Conservation (phyloP, 2,888 invertebrate species). For the Agrotis ipsilon region DNA sequence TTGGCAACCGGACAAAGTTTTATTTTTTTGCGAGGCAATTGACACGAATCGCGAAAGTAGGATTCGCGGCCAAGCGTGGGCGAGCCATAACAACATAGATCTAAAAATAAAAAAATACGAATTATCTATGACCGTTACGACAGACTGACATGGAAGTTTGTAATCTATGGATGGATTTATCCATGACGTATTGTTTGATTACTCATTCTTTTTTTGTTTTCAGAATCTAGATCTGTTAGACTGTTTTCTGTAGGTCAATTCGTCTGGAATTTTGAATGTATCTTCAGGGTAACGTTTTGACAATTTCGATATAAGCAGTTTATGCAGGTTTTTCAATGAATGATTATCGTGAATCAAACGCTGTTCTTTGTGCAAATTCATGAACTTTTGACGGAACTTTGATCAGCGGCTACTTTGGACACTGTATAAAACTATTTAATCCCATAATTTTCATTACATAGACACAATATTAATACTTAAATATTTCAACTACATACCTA, state of each 20-base stretch:
- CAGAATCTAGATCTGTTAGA: background rate
- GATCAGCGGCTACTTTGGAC: too few species aligned
- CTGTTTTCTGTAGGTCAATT: conserved; percentile 24
- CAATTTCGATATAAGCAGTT: background rate
- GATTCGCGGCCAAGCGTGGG: conserved; percentile 82
- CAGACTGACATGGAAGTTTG: conserved; percentile 44
- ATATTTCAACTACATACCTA: too few species aligned
- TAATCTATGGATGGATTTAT: conserved; percentile 18
- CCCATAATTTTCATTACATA: too few species aligned
- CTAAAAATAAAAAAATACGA: conserved; percentile 61
- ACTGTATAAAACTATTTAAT: too few species aligned
- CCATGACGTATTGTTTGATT: conserved; percentile 11
- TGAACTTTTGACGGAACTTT: too few species aligned
- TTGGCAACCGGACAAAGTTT: conserved; percentile 82
- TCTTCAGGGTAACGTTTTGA: conserved; percentile 21
- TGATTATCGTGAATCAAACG: background rate
- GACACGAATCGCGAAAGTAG: conserved; percentile 84
- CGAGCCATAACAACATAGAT: conserved; percentile 75
- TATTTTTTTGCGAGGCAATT: conserved; percentile 82
- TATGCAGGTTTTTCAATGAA: background rate
- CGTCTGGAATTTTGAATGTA: conserved; percentile 16
- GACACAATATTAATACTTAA: too few species aligned
- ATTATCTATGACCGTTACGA: conserved; percentile 50
- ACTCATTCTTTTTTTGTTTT: conserved; percentile 15
- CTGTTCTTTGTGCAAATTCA: too few species aligned